Evolutionary conservation across 92 coral and sea anemone species (phyloP).

Genomic region (Pocillopora meandrina): DNA sequence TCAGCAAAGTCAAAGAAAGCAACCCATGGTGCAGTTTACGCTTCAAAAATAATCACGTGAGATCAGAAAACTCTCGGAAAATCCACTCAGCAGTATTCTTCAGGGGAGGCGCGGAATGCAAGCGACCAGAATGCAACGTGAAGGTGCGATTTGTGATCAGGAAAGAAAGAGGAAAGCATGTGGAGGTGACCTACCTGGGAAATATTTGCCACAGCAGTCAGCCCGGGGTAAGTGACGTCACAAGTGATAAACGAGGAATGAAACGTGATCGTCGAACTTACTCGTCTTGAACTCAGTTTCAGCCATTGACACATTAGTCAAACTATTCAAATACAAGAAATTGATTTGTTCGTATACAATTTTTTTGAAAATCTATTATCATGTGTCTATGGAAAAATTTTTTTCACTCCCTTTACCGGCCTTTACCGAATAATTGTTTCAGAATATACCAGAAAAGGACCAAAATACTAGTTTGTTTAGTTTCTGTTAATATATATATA

Average conservation of each 20-base stretch:
- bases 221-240: slow-evolving; percentile 22
- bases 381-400: no score
- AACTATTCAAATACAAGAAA: no score
- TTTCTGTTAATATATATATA: no score
- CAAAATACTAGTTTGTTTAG: no score
- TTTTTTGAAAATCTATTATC: no score
- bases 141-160: slow-evolving; percentile 42
- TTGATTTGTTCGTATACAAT: no score
- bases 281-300: no score
- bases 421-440: no score
- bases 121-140: slow-evolving; percentile 45
- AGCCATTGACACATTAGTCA: no score
- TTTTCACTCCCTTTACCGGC: no score
- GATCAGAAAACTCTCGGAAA: slow-evolving; percentile 47
- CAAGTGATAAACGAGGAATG: slow-evolving; percentile 5
- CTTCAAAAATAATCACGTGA: slow-evolving; percentile 46
- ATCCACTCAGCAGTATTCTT: slow-evolving; percentile 48
- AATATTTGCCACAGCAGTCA: slow-evolving; percentile 32
- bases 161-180: slow-evolving; percentile 40
- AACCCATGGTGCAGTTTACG: slow-evolving; percentile 51
- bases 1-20: slow-evolving; percentile 42
- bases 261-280: slow-evolving; percentile 25
- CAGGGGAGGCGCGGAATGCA: slow-evolving; percentile 52
- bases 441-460: no score
- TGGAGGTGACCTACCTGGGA: slow-evolving; percentile 41